Evolutionary conservation across 2,113 vertebrate species (phyloP), one percentile per base, ranked within the genome.

Genomic region (Bettongia penicillata): DNA sequence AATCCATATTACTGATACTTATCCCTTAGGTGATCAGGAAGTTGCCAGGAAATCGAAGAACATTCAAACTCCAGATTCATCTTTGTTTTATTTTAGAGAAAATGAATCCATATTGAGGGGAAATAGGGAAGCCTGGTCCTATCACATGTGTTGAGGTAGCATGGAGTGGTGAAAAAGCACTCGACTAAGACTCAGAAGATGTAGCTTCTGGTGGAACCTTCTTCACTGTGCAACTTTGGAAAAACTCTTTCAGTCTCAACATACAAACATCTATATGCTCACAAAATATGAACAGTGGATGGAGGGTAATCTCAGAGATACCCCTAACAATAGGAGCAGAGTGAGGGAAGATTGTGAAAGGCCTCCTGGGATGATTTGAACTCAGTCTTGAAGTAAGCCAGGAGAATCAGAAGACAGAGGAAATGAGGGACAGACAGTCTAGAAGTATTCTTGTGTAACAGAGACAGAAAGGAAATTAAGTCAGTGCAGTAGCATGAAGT

Each of bases 391-490:
- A 68, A 68, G n/a, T 84, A 84, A 84, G 19, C 19, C 68, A 84
- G 37, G 31, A n/a, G 16, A 84, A 43, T 19, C 19, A 43, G 68
- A 16, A 84, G 7, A n/a, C n/a, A 43, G 68, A 84, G n/a, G 8
- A 84, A 84, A 84, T 43, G n/a, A 84, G n/a, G 37, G 2, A 43
- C 2, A 84, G 7, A 84, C 19, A 28, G 16, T 43, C 68, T 90
- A 31, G 91, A 94, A 96, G 22, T 10, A 25, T 93, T 52, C 26
- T 16, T 50, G 55, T 25, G 19, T 51, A 90, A 53, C 25, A 16
- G 37, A 95, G 49, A 93, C 43, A 24, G 91, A 51, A 95, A 90
- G 31, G 95, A 61, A 84, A 51, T 8, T 8, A 50, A 55, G 90
- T 43, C 28, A 51, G 47, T n/a, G 16, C 43, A 50, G 9, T 26